Percentiles rank a stretch among this genome's conserved stretches.
Evolutionary conservation across 92 coral and sea anemone species (phyloP).

Genomic region (Phenganax marumi): DNA sequence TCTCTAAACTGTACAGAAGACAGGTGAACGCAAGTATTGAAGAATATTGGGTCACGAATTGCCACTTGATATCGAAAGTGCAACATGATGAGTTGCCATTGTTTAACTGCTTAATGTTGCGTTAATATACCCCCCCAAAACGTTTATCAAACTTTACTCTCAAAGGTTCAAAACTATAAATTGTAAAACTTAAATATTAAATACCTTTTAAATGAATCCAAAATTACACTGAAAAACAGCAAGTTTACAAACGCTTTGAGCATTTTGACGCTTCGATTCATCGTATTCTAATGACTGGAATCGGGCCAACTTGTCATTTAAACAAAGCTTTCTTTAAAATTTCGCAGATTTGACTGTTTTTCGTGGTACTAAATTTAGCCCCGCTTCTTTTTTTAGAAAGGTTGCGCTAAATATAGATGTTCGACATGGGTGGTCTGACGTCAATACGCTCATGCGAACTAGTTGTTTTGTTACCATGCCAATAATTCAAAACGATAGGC

Average conservation of each 20-base stretch:
- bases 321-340: neutral
- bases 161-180: neutral
- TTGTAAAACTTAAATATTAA: neutral
- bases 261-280: neutral
- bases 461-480: too few relatives aligned
- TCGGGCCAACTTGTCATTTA: neutral
- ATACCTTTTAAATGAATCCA: constrained; percentile 1
- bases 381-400: neutral
- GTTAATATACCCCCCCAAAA: neutral
- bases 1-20: too few relatives aligned
- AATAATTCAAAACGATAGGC: too few relatives aligned
- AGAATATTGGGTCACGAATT: too few relatives aligned
- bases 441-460: too few relatives aligned
- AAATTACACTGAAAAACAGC: neutral
- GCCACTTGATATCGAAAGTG: too few relatives aligned
- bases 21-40: too few relatives aligned
- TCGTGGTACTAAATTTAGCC: constrained; percentile 15
- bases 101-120: too few relatives aligned
- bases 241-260: neutral
- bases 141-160: neutral
- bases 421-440: neutral
- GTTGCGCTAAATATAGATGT: neutral
- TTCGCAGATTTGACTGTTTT: neutral
- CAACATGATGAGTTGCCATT: too few relatives aligned
- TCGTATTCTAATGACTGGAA: neutral